These are phyloP conservation scores for Labeo calbasu DNA, from an alignment of 2,797 vertebrate species.

Conservation along the genomic window DNA sequence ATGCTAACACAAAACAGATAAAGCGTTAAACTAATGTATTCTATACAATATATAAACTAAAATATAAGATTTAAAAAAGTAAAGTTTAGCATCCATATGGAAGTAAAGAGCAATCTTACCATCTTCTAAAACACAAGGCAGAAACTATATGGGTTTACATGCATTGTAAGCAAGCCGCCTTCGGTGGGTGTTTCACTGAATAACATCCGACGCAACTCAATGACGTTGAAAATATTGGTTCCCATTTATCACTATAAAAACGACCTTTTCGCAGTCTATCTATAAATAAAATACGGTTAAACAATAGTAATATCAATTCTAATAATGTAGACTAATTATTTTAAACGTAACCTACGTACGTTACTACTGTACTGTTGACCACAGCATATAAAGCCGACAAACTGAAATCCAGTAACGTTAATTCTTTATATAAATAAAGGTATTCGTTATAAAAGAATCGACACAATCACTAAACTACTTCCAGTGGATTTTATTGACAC, in stretches of 20 bases:
- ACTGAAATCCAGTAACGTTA: background rate
- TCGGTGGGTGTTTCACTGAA: background rate
- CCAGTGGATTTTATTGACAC: slow-evolving; percentile 11
- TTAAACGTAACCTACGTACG: background rate
- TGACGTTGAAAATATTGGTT: background rate
- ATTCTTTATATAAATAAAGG: background rate
- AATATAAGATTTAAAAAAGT: background rate
- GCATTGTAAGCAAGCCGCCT: background rate
- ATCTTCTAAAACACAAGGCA: background rate
- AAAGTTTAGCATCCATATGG: background rate
- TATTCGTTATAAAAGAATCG: background rate
- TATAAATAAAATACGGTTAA: background rate
- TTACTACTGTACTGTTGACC: background rate
- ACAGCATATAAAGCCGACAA: background rate
- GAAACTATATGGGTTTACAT: background rate
- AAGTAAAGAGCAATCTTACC: background rate
- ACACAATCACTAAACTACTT: background rate
- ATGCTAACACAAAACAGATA: background rate
- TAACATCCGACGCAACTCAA: background rate
- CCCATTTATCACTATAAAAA: background rate
- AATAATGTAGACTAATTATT: background rate
- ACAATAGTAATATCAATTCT: background rate
- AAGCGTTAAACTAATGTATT: background rate
- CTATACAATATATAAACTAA: background rate
- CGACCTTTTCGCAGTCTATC: background rate